Percentiles rank a stretch among this genome's conserved stretches.
Conservation (phyloP, 1,140 invertebrate genomes). For the Lucilia cuprina region DNA sequence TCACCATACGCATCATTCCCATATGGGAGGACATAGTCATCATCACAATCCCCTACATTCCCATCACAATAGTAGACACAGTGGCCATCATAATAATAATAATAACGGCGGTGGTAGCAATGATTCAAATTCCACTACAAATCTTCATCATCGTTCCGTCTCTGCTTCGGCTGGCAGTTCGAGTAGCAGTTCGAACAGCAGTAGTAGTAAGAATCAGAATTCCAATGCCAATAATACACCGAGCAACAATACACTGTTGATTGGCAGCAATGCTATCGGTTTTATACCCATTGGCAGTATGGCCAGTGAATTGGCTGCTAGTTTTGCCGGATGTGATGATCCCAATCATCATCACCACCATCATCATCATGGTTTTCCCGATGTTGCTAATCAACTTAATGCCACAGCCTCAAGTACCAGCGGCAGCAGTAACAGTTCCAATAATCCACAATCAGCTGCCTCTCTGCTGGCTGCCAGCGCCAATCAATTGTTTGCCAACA, state of each 20-base stretch:
- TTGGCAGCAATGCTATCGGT: conserved; percentile 37
- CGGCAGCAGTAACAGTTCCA: not conserved
- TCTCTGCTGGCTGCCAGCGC: conserved; percentile 37
- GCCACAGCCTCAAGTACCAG: not conserved
- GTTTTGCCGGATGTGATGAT: conserved; percentile 54
- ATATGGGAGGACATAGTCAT: conserved; percentile 16
- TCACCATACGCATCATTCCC: conserved; percentile 39
- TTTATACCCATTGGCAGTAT: conserved; percentile 46
- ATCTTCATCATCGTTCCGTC: conserved; percentile 51
- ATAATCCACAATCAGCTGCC: conserved; percentile 24
- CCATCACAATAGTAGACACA: conserved; percentile 50
- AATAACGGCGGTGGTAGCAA: conserved; percentile 26
- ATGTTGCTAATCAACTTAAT: conserved; percentile 36
- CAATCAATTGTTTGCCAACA: conserved; percentile 35
- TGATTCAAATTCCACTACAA: conserved; percentile 23
- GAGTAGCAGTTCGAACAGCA: conserved; percentile 18
- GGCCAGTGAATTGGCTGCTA: conserved; percentile 50
- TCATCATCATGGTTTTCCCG: conserved; percentile 46
- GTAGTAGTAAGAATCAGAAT: not conserved
- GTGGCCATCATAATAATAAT: conserved; percentile 42
- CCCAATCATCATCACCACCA: conserved; percentile 59
- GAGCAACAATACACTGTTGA: conserved; percentile 42
- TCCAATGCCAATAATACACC: conserved; percentile 33
- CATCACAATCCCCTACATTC: conserved; percentile 37
- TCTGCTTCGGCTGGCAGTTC: conserved; percentile 52